Evolutionary conservation across 2,113 vertebrate species (phyloP).

Genomic region (Oncorhynchus clarkii): DNA sequence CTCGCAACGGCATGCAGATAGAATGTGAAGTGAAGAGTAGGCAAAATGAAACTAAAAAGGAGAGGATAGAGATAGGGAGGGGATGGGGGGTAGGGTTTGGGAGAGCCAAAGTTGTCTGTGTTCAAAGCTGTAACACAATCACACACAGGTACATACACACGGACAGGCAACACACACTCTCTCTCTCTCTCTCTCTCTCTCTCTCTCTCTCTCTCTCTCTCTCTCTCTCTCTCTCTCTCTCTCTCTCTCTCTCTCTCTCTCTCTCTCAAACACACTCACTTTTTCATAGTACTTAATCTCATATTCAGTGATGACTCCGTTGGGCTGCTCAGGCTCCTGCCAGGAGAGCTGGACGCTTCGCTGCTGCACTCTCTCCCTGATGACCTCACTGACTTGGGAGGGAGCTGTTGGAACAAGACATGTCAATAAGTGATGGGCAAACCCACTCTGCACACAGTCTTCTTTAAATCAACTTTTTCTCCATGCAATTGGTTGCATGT

Average conservation of each 20-base stretch:
- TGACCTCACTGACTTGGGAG: conserved; percentile 94
- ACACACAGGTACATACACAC: conserved; percentile 6
- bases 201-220: neutral
- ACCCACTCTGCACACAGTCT: neutral
- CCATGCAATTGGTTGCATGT: too few species aligned
- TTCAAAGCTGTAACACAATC: neutral
- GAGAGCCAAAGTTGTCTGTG: conserved; percentile 1
- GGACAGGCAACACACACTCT: too few species aligned
- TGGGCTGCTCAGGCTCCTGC: conserved; percentile 97
- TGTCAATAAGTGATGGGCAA: conserved; percentile 73
- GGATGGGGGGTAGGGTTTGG: neutral
- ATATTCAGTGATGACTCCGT: conserved; percentile 98
- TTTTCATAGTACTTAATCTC: conserved; percentile 99
- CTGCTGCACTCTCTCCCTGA: conserved; percentile 93
- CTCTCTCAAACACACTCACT: conserved; percentile 76
- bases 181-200: neutral
- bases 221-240: neutral
- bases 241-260: neutral
- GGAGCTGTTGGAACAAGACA: conserved; percentile 87
- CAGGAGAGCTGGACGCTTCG: conserved; percentile 95
- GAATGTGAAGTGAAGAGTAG: conserved; percentile 40
- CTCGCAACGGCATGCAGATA: conserved; percentile 31
- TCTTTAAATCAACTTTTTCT: too few species aligned
- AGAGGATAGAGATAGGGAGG: neutral
- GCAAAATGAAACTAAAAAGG: conserved; percentile 18